These are phyloP conservation scores for Lycopodina hypogea DNA, from an alignment of 37 sponge, comb jelly and placozoan genomes.

Conservation along the genomic window DNA sequence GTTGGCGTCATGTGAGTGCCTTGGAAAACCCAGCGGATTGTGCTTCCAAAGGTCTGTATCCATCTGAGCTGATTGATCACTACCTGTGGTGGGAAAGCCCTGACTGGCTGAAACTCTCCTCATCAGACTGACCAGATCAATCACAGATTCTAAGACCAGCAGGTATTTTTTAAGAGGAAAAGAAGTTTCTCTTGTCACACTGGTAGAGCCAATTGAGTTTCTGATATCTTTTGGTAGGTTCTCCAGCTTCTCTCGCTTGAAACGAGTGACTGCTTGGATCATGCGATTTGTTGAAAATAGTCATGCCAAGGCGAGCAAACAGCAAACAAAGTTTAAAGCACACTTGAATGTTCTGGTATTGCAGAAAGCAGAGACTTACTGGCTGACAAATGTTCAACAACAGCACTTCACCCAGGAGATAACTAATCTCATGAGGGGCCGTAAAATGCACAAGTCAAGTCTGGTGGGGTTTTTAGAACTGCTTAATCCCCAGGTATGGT, in stretches of 20 bases:
- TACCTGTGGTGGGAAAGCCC: conserved; percentile 27
- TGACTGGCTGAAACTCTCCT: conserved; percentile 10
- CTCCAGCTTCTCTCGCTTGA: conserved; percentile 16
- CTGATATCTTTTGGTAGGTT: conserved; percentile 23
- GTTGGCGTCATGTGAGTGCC: too few species aligned
- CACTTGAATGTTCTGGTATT: conserved; percentile 21
- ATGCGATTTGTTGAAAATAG: conserved; percentile 27
- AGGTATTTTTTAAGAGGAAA: neutral
- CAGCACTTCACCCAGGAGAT: neutral
- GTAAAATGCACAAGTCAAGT: neutral
- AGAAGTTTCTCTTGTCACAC: neutral
- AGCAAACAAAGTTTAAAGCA: neutral
- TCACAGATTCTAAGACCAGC: neutral
- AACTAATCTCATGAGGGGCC: neutral
- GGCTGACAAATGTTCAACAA: conserved; percentile 21
- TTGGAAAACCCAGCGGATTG: too few species aligned
- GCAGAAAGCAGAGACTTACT: conserved; percentile 16
- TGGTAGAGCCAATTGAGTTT: neutral
- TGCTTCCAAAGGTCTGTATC: too few species aligned
- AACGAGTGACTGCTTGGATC: too few species aligned
- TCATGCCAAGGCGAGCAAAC: conserved; percentile 1
- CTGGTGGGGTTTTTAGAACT: too few species aligned
- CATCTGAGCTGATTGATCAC: too few species aligned
- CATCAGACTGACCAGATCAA: conserved; percentile 23
- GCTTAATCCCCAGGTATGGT: too few species aligned